These are phyloP conservation scores for Ammospiza nelsoni DNA, from an alignment of 2,113 vertebrate species.

Conservation along the genomic window DNA sequence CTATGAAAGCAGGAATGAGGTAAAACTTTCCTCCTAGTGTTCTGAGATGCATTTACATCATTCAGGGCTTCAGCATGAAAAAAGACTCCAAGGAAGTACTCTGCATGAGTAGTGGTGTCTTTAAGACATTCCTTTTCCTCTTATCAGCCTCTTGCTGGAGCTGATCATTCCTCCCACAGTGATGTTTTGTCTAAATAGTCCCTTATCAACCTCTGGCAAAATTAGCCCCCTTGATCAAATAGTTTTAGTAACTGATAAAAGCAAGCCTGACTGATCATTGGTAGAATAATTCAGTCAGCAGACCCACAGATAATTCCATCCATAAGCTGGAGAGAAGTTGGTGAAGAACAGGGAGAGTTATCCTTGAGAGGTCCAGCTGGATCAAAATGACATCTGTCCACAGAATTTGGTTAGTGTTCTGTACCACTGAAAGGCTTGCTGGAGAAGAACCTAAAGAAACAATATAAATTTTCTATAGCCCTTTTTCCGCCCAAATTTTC, in stretches of 20 bases:
- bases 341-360: background rate
- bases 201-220: background rate
- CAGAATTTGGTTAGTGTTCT: background rate
- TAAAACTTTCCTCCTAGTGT: background rate
- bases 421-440: rapidly evolving
- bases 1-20: background rate
- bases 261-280: background rate
- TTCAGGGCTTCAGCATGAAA: background rate
- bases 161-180: background rate
- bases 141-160: background rate
- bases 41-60: background rate
- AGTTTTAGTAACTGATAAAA: background rate
- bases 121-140: background rate
- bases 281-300: background rate
- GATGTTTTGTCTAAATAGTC: background rate
- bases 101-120: background rate
- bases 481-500: background rate
- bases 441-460: background rate
- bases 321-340: background rate
- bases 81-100: background rate
- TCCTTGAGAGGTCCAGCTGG: background rate
- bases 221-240: background rate
- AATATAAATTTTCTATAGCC: background rate
- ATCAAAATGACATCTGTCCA: background rate
- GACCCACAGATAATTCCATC: background rate